Evolutionary conservation across 2,113 vertebrate genomes (phyloP).

Genomic region (Gallinago media): DNA sequence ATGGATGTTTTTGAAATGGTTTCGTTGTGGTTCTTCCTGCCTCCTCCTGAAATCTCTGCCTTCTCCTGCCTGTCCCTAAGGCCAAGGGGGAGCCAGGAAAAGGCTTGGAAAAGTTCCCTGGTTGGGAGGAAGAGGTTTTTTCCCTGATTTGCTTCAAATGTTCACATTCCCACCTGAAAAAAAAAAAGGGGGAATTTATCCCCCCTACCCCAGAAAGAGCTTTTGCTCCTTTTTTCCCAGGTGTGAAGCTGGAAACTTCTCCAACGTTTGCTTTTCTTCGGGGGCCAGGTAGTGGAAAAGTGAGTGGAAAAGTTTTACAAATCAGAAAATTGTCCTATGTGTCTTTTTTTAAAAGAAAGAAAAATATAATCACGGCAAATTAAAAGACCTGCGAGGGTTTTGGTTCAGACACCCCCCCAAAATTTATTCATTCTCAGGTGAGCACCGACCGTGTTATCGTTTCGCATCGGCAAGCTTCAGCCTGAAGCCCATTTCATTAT

Average conservation of each 20-base stretch:
- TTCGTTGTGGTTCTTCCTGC: neutral
- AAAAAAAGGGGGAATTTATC: neutral
- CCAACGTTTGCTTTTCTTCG: rapidly evolving
- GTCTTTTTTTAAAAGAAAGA: neutral
- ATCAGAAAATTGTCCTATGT: neutral
- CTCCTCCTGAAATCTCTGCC: rapidly evolving
- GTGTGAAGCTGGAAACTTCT: neutral
- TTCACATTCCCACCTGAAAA: neutral
- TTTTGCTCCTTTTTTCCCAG: neutral
- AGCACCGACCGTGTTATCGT: rapidly evolving
- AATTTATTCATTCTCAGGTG: neutral
- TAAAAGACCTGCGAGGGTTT: neutral
- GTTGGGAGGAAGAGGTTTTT: neutral
- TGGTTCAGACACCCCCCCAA: no score
- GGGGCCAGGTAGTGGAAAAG: neutral
- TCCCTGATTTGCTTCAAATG: neutral
- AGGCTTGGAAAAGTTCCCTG: neutral
- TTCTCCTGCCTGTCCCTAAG: neutral
- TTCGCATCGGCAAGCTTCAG: neutral
- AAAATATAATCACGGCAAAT: neutral
- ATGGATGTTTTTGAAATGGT: neutral
- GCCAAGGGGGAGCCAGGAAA: neutral
- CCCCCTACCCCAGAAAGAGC: neutral
- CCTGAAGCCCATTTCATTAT: neutral
- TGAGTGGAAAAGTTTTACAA: neutral